These are phyloP conservation scores for Mugil cephalus DNA, from an alignment of 2,113 vertebrate species.

Conservation along the genomic window DNA sequence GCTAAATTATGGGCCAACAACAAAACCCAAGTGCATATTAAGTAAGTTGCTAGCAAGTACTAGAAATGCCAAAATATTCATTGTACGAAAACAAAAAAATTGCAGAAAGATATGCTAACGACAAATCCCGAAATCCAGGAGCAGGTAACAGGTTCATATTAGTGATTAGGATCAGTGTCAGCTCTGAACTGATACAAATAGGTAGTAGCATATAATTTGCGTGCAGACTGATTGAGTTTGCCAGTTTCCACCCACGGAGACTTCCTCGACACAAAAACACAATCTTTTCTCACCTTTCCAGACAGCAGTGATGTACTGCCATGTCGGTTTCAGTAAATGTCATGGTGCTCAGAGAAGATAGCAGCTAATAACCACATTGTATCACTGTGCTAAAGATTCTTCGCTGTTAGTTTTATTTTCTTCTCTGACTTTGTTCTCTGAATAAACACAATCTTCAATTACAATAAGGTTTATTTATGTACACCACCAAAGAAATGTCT, in stretches of 20 bases:
- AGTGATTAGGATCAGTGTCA: too few species aligned
- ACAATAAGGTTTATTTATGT: neutral
- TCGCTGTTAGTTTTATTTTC: neutral
- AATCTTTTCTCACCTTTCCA: constrained; percentile 3
- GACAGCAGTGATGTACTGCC: neutral
- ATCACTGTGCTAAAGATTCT: too few species aligned
- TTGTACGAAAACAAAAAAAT: neutral
- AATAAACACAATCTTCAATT: neutral
- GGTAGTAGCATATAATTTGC: neutral
- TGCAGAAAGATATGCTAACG: too few species aligned
- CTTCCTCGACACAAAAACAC: neutral
- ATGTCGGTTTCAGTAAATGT: neutral
- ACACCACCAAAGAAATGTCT: neutral
- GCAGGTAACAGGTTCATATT: too few species aligned
- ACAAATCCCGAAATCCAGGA: too few species aligned
- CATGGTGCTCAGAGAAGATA: neutral
- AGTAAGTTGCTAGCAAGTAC: neutral
- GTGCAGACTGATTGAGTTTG: neutral
- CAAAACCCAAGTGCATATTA: neutral
- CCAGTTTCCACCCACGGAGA: neutral
- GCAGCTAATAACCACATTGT: neutral
- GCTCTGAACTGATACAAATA: too few species aligned
- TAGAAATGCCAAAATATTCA: neutral
- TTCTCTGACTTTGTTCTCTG: neutral
- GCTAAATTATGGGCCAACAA: constrained; percentile 13